Conservation (phyloP, 1,140 invertebrate genomes). For the Saccostrea echinata region DNA sequence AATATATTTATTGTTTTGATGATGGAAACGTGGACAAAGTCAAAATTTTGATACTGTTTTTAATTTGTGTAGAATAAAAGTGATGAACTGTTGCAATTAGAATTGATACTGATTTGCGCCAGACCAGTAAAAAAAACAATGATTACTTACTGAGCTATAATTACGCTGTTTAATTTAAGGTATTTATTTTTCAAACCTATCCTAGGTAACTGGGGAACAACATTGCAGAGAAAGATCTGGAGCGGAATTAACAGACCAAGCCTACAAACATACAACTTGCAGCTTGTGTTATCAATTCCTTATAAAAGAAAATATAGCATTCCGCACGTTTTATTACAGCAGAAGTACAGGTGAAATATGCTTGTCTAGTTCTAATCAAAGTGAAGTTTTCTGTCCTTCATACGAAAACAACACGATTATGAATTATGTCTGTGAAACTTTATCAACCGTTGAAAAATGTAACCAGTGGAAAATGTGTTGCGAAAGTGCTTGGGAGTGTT, state of each 20-base stretch:
- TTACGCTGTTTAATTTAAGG: no score
- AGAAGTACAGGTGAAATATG: background rate
- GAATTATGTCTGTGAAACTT: constrained; percentile 1
- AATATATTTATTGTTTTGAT: no score
- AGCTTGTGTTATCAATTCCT: background rate
- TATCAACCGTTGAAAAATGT: background rate
- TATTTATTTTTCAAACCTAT: no score
- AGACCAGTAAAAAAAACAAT: no score
- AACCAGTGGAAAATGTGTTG: constrained; percentile 41
- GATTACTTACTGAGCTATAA: no score
- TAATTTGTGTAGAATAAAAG: no score
- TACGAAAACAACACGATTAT: background rate
- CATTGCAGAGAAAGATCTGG: background rate
- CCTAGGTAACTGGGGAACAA: background rate
- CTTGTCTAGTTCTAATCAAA: background rate
- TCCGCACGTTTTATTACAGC: background rate
- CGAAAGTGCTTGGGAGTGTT: constrained; percentile 40
- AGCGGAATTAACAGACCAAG: background rate
- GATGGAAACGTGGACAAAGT: no score
- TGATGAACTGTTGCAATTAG: no score
- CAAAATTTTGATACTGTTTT: no score
- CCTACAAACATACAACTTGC: background rate
- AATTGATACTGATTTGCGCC: no score
- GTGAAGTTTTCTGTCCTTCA: background rate
- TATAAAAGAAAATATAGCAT: background rate